These are phyloP conservation scores for Phalera bucephala DNA, from an alignment of 2,888 invertebrate genomes.

Conservation along the genomic window DNA sequence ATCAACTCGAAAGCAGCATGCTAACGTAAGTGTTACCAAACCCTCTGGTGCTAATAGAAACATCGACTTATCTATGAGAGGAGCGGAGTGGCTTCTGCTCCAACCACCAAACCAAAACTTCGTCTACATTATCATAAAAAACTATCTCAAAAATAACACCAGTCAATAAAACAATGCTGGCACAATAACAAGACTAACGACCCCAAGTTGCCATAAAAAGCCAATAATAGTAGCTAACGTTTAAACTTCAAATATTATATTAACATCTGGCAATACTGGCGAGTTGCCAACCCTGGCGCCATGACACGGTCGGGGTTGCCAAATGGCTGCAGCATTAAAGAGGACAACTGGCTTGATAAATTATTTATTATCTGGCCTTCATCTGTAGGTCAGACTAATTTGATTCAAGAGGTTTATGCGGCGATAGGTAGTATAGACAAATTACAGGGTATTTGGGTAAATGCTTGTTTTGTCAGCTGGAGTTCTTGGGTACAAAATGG, in stretches of 20 bases:
- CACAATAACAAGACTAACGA: background rate
- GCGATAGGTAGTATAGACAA: no score
- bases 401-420: no score
- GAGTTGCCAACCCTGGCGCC: slow-evolving; percentile 22
- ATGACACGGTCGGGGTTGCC: slow-evolving; percentile 25
- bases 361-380: slow-evolving; percentile 15
- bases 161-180: background rate
- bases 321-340: slow-evolving; percentile 28
- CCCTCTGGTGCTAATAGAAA: no score
- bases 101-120: no score
- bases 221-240: slow-evolving; percentile 11
- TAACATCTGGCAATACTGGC: slow-evolving; percentile 38
- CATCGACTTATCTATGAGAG: no score
- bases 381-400: background rate
- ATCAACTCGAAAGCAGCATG: no score
- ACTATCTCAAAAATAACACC: background rate
- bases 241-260: slow-evolving; percentile 17
- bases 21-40: no score
- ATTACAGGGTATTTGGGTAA: no score
- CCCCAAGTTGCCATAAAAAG: background rate
- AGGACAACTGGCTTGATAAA: slow-evolving; percentile 19
- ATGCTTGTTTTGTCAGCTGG: no score
- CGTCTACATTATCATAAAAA: no score
- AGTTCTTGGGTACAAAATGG: no score
- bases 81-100: no score